These are phyloP conservation scores for Celastrina argiolus DNA, from an alignment of 2,888 invertebrate species.

Conservation along the genomic window DNA sequence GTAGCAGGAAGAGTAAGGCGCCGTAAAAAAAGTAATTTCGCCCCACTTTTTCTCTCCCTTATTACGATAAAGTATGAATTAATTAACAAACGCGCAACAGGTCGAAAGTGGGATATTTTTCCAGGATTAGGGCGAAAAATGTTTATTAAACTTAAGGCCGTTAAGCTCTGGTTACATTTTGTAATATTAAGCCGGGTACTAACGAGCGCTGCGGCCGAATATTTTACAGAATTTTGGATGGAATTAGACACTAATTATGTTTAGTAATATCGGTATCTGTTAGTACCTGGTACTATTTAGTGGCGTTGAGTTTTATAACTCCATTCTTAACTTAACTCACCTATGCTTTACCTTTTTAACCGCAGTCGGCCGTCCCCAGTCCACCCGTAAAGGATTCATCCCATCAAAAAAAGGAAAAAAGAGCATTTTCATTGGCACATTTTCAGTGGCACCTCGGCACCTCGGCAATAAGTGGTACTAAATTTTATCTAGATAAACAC, in stretches of 20 bases:
- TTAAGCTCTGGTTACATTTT: neutral
- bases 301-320: no score
- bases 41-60: constrained; percentile 38
- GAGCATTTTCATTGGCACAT: no score
- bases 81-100: constrained; percentile 30
- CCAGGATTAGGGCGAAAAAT: constrained; percentile 12
- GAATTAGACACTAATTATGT: neutral
- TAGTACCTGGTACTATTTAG: no score
- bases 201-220: neutral
- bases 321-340: no score
- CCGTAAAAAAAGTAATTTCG: constrained; percentile 52
- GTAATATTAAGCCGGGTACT: neutral
- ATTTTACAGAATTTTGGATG: neutral
- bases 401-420: no score
- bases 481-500: no score
- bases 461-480: no score
- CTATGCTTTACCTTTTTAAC: no score
- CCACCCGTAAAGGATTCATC: no score
- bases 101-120: constrained; percentile 19
- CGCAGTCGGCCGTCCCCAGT: no score
- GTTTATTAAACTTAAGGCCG: constrained; percentile 4
- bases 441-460: no score
- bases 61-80: constrained; percentile 31
- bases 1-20: constrained; percentile 33
- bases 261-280: no score